Conservation (phyloP, 2,888 invertebrate genomes). For the Orchesellides sinensis region DNA sequence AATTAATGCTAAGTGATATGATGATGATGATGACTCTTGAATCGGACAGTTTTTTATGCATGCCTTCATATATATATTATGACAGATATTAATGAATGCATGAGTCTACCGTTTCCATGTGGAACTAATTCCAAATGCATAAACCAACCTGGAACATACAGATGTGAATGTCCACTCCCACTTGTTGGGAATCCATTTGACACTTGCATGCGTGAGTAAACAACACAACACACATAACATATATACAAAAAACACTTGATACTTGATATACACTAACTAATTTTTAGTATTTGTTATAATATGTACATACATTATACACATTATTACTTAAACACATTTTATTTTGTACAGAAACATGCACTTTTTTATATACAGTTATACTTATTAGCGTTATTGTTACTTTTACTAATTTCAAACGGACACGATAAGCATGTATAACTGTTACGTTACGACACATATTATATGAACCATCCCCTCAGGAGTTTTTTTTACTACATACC, state of each 20-base stretch:
- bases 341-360: no score
- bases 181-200: conserved; percentile 84
- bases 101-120: conserved; percentile 73
- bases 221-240: conserved; percentile 58
- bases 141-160: conserved; percentile 87
- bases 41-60: not conserved
- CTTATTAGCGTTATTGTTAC: no score
- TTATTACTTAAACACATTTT: not conserved
- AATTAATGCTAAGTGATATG: not conserved
- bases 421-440: not conserved
- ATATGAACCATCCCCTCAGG: not conserved
- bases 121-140: conserved; percentile 88
- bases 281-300: not conserved
- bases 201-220: conserved; percentile 74
- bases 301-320: conserved; percentile 17
- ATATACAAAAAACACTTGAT: conserved; percentile 42
- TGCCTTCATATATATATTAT: not conserved
- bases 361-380: no score
- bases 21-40: conserved; percentile 18
- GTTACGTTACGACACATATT: not conserved
- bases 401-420: not conserved
- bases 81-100: conserved; percentile 75
- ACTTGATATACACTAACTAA: conserved; percentile 13
- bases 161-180: conserved; percentile 86
- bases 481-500: not conserved